Conservation (phyloP, 2,888 invertebrate genomes). For the Coremacera marginata region DNA sequence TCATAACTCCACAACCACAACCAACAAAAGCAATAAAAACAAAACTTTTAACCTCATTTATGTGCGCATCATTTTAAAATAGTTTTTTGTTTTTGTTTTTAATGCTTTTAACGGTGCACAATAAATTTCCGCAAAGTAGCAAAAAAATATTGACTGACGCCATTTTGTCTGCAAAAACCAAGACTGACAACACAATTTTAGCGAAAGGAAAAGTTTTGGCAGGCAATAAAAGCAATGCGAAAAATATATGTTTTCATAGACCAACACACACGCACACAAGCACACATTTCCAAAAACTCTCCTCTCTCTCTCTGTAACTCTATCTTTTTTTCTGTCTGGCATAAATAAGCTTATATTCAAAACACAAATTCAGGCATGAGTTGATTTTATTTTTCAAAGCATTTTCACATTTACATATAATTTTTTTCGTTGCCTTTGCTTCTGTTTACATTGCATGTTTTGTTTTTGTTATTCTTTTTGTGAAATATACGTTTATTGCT, state of each 20-base stretch:
- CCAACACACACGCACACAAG: neutral
- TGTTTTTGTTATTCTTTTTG: neutral
- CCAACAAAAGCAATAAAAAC: no score
- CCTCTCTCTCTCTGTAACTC: neutral
- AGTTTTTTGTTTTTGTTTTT: neutral
- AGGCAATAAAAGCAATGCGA: neutral
- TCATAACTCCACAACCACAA: no score
- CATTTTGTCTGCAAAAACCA: slow-evolving; percentile 4
- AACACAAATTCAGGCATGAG: neutral
- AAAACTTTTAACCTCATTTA: neutral
- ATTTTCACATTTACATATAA: neutral
- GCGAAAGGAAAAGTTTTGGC: neutral
- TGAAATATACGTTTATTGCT: neutral
- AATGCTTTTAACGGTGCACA: slow-evolving; percentile 18
- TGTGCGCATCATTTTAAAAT: neutral
- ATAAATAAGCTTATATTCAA: neutral
- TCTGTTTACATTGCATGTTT: neutral
- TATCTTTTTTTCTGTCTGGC: neutral
- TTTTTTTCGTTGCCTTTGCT: neutral
- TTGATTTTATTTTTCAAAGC: neutral
- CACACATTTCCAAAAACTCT: neutral
- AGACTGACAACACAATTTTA: neutral
- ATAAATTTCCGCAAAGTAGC: neutral
- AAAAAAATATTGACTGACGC: slow-evolving; percentile 16
- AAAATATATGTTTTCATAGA: neutral